Evolutionary conservation across 2,888 invertebrate species (phyloP).

Genomic region (Drosophila antonietae): DNA sequence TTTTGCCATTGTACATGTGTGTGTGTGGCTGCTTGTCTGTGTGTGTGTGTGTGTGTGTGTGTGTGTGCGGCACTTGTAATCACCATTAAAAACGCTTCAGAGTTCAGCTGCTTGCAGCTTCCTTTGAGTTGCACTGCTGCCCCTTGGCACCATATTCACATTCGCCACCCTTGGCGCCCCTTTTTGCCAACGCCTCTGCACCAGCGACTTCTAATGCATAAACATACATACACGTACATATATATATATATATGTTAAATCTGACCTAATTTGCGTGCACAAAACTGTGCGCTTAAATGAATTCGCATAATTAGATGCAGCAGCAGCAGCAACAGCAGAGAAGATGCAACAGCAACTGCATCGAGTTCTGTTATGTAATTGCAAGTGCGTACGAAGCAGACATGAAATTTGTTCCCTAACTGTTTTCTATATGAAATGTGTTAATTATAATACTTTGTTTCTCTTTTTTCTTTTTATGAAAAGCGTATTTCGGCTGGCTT

Average conservation of each 20-base stretch:
- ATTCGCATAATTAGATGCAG: constrained; percentile 79
- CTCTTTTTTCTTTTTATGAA: neutral
- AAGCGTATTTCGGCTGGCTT: neutral
- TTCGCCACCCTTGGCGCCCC: constrained; percentile 6
- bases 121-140: constrained; percentile 61
- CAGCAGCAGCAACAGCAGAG: constrained; percentile 16
- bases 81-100: constrained; percentile 76
- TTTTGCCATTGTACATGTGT: constrained; percentile 40
- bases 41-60: constrained; percentile 11
- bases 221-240: constrained; percentile 27
- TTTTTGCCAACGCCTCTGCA: neutral
- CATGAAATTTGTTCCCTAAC: neutral
- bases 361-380: constrained; percentile 27
- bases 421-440: constrained; percentile 18
- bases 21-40: constrained; percentile 2
- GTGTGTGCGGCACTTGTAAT: constrained; percentile 66
- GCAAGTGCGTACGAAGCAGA: constrained; percentile 8
- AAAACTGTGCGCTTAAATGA: constrained; percentile 71
- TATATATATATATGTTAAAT: constrained; percentile 67
- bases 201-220: constrained; percentile 62
- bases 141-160: constrained; percentile 50
- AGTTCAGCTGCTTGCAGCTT: constrained; percentile 62
- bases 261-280: constrained; percentile 70
- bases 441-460: constrained; percentile 17
- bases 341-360: constrained; percentile 24